Evolutionary conservation across 35 echinoderm and acorn worm genomes (phyloP), one percentile per base, ranked within the genome.

Genomic region (Hemicentrotus pulcherrimus): DNA sequence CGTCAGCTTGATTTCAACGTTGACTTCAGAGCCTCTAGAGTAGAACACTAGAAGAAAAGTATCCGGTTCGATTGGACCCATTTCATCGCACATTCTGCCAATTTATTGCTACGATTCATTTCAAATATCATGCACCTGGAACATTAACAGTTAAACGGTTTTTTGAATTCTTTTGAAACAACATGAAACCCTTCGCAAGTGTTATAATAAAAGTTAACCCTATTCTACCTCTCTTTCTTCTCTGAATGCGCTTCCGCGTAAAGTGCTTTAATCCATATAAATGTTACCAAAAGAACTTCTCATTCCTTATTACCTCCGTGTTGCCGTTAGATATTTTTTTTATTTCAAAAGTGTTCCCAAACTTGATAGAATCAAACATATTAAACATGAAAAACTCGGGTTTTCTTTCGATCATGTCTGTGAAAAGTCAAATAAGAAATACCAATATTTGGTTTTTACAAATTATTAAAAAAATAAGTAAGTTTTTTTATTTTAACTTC

Each of bases 41-140:
- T 3, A 90, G 32, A 78, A 78, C 65, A 78, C 65, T 78, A 78
- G 65, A 78, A 78, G 65, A 78, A 78, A 78, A 78, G 65, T 78
- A 78, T 78, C 65, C 65, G 65, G 65, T 78, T 78, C 65, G 7
- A 78, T 78, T 78, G 65, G 65, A 78, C 65, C 65, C 65, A 78
- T 78, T 78, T 78, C 65, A 78, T 78, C 65, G 65, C 65, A 78
- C 65, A 78, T 78, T n/a, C 65, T 78, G 65, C 65, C 65, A 78
- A 78, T 78, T 78, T 78, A 78, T 78, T 78, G 65, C 65, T 28
- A 22, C 65, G 65, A 78, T n/a, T 78, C 65, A 78, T 78, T 78
- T n/a, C 65, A 78, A 78, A 78, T 78, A 78, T 78, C 19, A 78
- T n/a, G 22, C 22, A 28, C 65, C 65, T 78, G 22, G 28, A 78